Evolutionary conservation across 2,888 invertebrate species (phyloP).

Genomic region (Pseudeuparius sepicola): DNA sequence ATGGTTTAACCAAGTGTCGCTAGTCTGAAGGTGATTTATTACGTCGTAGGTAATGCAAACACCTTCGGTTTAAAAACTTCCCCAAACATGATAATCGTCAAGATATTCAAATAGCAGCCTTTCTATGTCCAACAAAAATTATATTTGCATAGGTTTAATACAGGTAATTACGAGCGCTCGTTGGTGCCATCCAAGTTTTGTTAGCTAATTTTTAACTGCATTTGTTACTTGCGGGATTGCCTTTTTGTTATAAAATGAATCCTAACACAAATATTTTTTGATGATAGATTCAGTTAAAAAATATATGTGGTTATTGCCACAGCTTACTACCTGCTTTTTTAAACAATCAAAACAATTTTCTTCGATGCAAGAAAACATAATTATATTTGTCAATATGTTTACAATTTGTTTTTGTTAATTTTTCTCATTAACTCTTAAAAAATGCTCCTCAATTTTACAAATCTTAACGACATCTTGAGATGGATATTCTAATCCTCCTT

Average conservation of each 20-base stretch:
- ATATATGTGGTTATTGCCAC: slow-evolving; percentile 7
- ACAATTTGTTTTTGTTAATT: slow-evolving; percentile 6
- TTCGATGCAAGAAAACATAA: slow-evolving; percentile 4
- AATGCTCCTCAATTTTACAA: slow-evolving; percentile 11
- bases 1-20: no score
- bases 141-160: no score
- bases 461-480: slow-evolving; percentile 10
- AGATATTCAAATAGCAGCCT: no score
- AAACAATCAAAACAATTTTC: slow-evolving; percentile 4
- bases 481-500: slow-evolving; percentile 10
- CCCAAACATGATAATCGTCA: no score
- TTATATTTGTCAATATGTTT: neutral
- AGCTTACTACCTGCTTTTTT: slow-evolving; percentile 1
- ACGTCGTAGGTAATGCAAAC: no score
- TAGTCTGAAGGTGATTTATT: no score
- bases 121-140: no score
- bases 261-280: slow-evolving; percentile 3
- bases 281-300: slow-evolving; percentile 9
- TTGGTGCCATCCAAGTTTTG: no score
- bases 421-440: slow-evolving; percentile 8
- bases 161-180: no score
- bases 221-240: neutral
- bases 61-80: no score
- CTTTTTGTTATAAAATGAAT: neutral
- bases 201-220: slow-evolving; percentile 1